Evolutionary conservation across 2,113 vertebrate genomes (phyloP).

Genomic region (Seriola rivoliana): DNA sequence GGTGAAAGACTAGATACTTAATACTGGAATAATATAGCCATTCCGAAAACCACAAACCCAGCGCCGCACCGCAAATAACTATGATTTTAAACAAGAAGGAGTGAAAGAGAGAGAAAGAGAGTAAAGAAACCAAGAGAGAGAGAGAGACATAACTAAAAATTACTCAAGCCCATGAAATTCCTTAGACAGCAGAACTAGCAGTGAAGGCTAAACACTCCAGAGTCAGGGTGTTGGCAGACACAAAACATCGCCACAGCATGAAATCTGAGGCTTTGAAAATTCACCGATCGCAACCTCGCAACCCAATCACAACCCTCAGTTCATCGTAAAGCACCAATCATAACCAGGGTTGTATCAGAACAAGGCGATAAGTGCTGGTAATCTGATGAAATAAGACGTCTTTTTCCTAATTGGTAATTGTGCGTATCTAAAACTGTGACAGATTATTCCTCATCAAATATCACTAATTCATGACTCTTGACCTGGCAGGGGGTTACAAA

Average conservation of each 20-base stretch:
- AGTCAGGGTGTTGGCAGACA: constrained; percentile 79
- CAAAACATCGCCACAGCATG: constrained; percentile 59
- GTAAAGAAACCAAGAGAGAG: constrained; percentile 29
- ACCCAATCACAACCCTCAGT: constrained; percentile 48
- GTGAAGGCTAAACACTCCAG: constrained; percentile 76
- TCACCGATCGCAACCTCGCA: constrained; percentile 38
- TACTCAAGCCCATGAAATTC: constrained; percentile 76
- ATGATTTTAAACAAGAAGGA: constrained; percentile 58
- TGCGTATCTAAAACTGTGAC: constrained; percentile 16
- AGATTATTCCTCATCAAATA: constrained; percentile 28
- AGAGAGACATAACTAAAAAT: constrained; percentile 69
- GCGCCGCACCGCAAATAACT: constrained; percentile 71
- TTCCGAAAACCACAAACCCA: constrained; percentile 66
- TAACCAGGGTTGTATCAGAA: neutral
- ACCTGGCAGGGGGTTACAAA: constrained; percentile 24
- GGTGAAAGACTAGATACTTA: constrained; percentile 70
- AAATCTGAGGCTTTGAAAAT: constrained; percentile 44
- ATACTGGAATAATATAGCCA: constrained; percentile 75
- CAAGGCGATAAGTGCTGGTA: neutral
- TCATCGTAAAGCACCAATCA: constrained; percentile 35
- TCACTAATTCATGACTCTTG: constrained; percentile 6
- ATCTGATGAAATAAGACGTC: constrained; percentile 25
- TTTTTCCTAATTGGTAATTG: constrained; percentile 16
- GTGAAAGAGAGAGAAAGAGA: constrained; percentile 37
- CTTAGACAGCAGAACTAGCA: constrained; percentile 75